Evolutionary conservation across 2,888 invertebrate species (phyloP).

Genomic region (Catonia carolina): DNA sequence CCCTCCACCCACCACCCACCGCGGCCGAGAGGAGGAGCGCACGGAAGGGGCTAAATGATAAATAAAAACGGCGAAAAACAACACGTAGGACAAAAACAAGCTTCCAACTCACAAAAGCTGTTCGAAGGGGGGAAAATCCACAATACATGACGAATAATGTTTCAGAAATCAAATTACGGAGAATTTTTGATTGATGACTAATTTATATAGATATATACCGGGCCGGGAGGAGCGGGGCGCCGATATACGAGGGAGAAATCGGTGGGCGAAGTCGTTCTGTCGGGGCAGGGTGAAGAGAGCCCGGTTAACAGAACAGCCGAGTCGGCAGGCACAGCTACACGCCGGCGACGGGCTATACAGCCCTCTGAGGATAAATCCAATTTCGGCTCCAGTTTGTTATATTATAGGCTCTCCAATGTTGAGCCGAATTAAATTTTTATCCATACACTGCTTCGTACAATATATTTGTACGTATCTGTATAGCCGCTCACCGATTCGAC

Average conservation of each 20-base stretch:
- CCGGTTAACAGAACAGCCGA: neutral
- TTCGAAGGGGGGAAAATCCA: conserved; percentile 15
- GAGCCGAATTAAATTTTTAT: conserved; percentile 32
- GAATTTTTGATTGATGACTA: conserved; percentile 34
- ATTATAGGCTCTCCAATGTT: conserved; percentile 7
- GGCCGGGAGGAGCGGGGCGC: neutral
- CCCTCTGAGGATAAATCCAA: conserved; percentile 12
- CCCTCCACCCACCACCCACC: too few relatives aligned
- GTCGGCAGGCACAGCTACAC: neutral
- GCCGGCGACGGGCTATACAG: neutral
- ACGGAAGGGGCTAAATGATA: conserved; percentile 15
- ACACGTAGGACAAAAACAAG: conserved; percentile 12
- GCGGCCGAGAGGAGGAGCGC: too few relatives aligned
- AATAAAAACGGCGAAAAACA: conserved; percentile 21
- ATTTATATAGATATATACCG: conserved; percentile 26
- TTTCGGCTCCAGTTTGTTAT: neutral
- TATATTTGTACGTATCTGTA: too few relatives aligned
- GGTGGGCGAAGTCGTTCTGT: conserved; percentile 3
- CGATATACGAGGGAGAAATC: conserved; percentile 12
- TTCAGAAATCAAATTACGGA: conserved; percentile 31
- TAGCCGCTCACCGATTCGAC: too few relatives aligned
- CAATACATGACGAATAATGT: conserved; percentile 33
- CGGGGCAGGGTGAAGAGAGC: neutral
- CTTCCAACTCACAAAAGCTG: conserved; percentile 18
- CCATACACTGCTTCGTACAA: conserved; percentile 1